Evolutionary conservation across 2,113 vertebrate species (phyloP).

Genomic region (Protobothrops mucrosquamatus): DNA sequence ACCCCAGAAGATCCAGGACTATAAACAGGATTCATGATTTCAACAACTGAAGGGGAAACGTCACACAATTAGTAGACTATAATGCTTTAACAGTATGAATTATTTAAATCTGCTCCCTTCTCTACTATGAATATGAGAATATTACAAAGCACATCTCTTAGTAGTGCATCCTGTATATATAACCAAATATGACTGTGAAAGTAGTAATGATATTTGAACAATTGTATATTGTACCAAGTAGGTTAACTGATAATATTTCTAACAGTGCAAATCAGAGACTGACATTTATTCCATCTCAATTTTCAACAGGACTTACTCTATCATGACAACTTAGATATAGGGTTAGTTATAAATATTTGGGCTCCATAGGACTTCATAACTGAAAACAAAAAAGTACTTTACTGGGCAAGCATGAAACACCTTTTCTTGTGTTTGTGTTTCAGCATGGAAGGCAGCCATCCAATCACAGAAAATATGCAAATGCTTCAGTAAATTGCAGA

Average conservation of each 20-base stretch:
- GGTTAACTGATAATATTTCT: not conserved
- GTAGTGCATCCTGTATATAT: not conserved
- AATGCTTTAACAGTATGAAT: not conserved
- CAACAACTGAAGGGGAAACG: slow-evolving; percentile 58
- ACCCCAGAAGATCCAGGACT: slow-evolving; percentile 95
- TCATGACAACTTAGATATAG: not conserved
- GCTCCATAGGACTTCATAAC: not conserved
- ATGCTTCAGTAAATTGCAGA: not conserved
- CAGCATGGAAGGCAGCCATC: not conserved
- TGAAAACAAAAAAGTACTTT: not conserved
- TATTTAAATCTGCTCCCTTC: not conserved
- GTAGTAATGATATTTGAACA: not conserved
- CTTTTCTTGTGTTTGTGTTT: not conserved
- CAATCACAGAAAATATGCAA: not conserved
- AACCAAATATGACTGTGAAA: not conserved
- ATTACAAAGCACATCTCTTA: not conserved
- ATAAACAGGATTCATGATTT: slow-evolving; percentile 97
- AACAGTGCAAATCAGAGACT: not conserved
- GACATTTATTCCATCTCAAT: not conserved
- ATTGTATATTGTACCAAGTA: not conserved
- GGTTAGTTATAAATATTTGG: not conserved
- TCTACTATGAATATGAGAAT: not conserved
- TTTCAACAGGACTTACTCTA: not conserved
- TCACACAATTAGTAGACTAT: not conserved
- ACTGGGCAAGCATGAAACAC: not conserved